Evolutionary conservation across 2,888 invertebrate genomes (phyloP), one percentile per base, ranked within the genome.

Genomic region (Euproctis similis): DNA sequence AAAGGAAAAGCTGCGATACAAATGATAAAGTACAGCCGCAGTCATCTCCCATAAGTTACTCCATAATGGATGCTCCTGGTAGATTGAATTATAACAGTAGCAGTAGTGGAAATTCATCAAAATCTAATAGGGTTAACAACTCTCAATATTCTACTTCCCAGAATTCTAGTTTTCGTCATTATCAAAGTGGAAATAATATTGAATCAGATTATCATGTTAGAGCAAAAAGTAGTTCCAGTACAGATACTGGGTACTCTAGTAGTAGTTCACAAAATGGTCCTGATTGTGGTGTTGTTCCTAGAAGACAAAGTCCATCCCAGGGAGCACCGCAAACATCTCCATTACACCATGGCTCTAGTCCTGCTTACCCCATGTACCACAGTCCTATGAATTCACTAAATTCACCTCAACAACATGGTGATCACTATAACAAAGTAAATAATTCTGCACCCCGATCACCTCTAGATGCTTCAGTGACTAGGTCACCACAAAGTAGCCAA

Each of bases 311-410:
- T 69, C 92, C 92, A 85, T 39, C 77, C 84, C 63, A 91, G 60
- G 87, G 88, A 6, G 89, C 90, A 53, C 89, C 92, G 7, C 91
- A 91, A 61, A 89, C 90, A 18, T 91, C 91, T 34, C 92, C 92
- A 1, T 59, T 92, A 28, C 89, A 90, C 28, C 92, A 92, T 69
- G 91, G 89, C 13, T 89, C 91, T 49, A 92, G 92, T 74, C 92
- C 92, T 25, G 92, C 91, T 30, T 94, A 94, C 80, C 93, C 93
- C 20, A 88, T 92, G 87, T 94, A 94, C 68, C 92, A 93, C 66
- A 93, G 92, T 72, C 93, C 94, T 11, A 89, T 92, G 89, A 90
- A 90, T 58, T 88, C 91, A 3, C 88, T 90, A 49, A 90, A 91
- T 39, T 91, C 91, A 1, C 91, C 92, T 3, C 91, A 90, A 53